These are phyloP conservation scores for Tragelaphus imberbis DNA, from an alignment of 2,113 vertebrate genomes.

Conservation along the genomic window DNA sequence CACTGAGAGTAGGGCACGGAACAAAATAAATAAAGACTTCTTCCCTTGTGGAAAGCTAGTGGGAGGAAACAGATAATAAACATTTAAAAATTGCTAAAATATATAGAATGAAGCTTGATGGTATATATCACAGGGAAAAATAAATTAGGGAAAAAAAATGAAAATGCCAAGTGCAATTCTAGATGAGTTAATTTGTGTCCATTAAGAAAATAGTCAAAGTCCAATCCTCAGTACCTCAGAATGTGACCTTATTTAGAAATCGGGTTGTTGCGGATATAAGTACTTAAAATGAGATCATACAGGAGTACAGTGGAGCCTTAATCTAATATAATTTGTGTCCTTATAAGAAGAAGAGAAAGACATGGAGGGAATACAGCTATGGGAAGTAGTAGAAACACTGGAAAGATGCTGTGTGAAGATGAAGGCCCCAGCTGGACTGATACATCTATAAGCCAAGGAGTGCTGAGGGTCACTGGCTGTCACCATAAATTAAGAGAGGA, in stretches of 20 bases:
- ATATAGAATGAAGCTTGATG: not conserved
- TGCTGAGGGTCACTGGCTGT: not conserved
- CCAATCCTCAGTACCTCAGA: not conserved
- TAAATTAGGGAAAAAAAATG: not conserved
- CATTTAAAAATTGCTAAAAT: not conserved
- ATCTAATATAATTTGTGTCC: not conserved
- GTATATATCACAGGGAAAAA: not conserved
- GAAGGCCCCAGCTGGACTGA: not conserved
- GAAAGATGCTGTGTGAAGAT: not conserved
- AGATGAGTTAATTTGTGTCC: not conserved
- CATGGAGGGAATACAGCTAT: not conserved
- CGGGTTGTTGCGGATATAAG: not conserved
- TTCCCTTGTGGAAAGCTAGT: not conserved
- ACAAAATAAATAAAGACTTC: not conserved
- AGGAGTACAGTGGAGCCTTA: not conserved
- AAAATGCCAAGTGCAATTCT: not conserved
- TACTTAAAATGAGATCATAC: not conserved
- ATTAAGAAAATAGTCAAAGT: not conserved
- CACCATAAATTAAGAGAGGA: not conserved
- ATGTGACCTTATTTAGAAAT: not conserved
- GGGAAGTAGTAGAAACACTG: not conserved
- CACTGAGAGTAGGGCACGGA: not conserved
- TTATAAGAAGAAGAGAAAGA: not conserved
- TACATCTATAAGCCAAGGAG: not conserved
- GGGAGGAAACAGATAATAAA: not conserved